These are phyloP conservation scores for Athene cunicularia DNA, from an alignment of 2,113 vertebrate species.

Conservation along the genomic window DNA sequence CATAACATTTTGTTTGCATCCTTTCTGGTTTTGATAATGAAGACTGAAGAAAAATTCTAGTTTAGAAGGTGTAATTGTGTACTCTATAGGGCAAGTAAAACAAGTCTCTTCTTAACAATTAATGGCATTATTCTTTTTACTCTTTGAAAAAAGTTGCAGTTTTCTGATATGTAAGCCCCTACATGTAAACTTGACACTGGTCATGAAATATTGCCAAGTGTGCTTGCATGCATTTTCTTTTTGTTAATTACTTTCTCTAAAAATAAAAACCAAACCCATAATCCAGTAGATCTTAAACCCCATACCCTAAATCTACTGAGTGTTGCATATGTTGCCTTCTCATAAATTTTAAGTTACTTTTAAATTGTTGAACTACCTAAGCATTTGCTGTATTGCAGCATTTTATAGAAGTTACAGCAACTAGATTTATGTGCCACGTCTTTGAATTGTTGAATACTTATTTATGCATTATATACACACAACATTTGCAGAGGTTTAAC, in stretches of 20 bases:
- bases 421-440: background rate
- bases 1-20: background rate
- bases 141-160: background rate
- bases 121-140: background rate
- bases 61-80: background rate
- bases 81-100: background rate
- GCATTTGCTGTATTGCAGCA: background rate
- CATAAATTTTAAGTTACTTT: background rate
- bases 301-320: background rate
- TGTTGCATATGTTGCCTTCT: background rate
- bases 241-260: background rate
- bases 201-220: background rate
- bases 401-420: background rate
- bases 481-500: slow-evolving; percentile 69
- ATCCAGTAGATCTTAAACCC: background rate
- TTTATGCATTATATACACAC: slow-evolving; percentile 57
- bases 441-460: slow-evolving; percentile 54
- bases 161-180: background rate
- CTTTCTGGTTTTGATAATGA: background rate
- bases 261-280: background rate
- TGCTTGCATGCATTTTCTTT: background rate
- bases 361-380: background rate
- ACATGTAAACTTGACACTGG: background rate
- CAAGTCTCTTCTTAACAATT: background rate
- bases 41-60: background rate